phyloP scores from a whole-genome alignment of 2,113 vertebrate species.

The Poeciliopsis retropinna region DNA sequence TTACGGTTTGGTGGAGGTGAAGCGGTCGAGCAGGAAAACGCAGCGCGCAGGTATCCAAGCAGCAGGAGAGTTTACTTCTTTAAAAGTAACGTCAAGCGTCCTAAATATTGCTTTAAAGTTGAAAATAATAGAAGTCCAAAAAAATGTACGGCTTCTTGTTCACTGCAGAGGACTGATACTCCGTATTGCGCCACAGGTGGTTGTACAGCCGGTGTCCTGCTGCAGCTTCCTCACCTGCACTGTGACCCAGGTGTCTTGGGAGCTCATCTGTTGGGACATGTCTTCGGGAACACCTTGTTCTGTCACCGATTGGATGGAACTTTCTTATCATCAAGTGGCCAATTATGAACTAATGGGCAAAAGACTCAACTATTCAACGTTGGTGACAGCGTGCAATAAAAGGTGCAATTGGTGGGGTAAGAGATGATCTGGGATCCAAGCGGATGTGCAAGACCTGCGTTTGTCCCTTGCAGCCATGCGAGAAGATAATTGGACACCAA shows the following conservation, averaged over 20 bases:
- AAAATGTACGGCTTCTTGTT: too few relatives aligned
- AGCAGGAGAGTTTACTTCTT: neutral
- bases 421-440: neutral
- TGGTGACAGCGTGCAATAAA: neutral
- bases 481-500: conserved; percentile 74
- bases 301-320: conserved; percentile 18
- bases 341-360: conserved; percentile 16
- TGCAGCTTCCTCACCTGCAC: conserved; percentile 2
- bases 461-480: neutral
- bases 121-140: neutral
- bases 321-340: conserved; percentile 25
- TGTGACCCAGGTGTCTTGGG: conserved; percentile 52
- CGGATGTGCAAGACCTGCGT: neutral
- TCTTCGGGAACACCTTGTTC: conserved; percentile 77
- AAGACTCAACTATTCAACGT: neutral
- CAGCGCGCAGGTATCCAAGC: neutral
- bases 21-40: neutral
- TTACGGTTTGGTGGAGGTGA: neutral
- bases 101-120: neutral
- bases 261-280: conserved; percentile 74
- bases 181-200: neutral
- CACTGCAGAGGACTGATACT: too few relatives aligned
- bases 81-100: neutral
- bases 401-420: neutral
- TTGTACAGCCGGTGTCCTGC: conserved; percentile 10